A percentile compares a stretch with the other conserved stretches of the same genome.
These are phyloP conservation scores for Ciconia maguari DNA, from an alignment of 2,113 vertebrate species.

Conservation along the genomic window DNA sequence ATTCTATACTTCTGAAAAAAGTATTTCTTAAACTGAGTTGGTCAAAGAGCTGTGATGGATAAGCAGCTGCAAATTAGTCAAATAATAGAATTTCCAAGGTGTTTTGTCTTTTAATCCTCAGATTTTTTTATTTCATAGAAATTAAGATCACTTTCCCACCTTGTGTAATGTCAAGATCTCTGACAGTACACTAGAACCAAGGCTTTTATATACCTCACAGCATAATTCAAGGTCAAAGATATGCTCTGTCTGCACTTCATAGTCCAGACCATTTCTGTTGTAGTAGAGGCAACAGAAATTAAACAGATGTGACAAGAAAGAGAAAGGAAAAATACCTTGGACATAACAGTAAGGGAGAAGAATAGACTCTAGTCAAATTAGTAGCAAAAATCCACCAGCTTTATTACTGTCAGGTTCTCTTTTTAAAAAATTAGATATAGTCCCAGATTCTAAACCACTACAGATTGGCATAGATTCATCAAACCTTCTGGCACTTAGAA, in stretches of 20 bases:
- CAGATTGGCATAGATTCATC: background rate
- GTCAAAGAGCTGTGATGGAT: background rate
- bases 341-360: background rate
- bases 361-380: background rate
- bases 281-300: background rate
- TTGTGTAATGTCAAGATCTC: background rate
- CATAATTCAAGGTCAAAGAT: background rate
- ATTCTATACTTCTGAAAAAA: background rate
- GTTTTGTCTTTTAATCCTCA: background rate
- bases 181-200: background rate
- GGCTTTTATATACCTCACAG: background rate
- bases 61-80: background rate
- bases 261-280: background rate
- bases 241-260: background rate
- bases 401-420: background rate
- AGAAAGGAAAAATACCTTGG: background rate
- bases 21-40: background rate
- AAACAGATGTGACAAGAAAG: background rate
- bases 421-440: background rate
- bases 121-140: background rate
- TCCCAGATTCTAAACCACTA: background rate
- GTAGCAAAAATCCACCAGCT: background rate
- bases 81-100: background rate
- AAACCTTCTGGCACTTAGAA: background rate
- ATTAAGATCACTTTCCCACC: background rate